Evolutionary conservation across 2,888 invertebrate genomes (phyloP).

Genomic region (Podabrus alpinus): DNA sequence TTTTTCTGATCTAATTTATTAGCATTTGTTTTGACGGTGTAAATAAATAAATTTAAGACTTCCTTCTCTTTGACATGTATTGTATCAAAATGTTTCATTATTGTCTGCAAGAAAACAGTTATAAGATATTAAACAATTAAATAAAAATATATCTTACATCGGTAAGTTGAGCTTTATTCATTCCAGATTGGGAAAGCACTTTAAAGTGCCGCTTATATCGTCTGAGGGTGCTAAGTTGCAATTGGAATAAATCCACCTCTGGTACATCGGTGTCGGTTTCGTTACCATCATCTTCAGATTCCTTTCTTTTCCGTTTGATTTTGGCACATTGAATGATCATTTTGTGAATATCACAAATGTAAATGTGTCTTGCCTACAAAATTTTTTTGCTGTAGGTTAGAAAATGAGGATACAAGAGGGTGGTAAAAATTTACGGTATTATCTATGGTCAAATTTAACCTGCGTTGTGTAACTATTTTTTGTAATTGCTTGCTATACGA

Average conservation of each 20-base stretch:
- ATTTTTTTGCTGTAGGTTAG: neutral
- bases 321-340: conserved; percentile 94
- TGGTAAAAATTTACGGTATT: conserved; percentile 62
- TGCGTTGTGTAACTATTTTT: conserved; percentile 89
- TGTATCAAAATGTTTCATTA: conserved; percentile 94
- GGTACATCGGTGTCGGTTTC: conserved; percentile 91
- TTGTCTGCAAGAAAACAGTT: conserved; percentile 68
- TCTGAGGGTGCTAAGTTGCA: conserved; percentile 92
- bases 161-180: conserved; percentile 93
- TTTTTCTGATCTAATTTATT: conserved; percentile 86
- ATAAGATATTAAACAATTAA: no score
- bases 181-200: conserved; percentile 85
- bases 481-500: conserved; percentile 96
- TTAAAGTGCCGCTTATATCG: conserved; percentile 94
- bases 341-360: conserved; percentile 97
- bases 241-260: conserved; percentile 90
- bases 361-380: conserved; percentile 86
- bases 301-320: conserved; percentile 86
- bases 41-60: conserved; percentile 91
- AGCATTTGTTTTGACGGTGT: conserved; percentile 92
- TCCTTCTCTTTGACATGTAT: conserved; percentile 95
- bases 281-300: conserved; percentile 92
- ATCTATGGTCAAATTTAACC: conserved; percentile 87
- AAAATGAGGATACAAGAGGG: neutral
- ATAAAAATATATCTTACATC: conserved; percentile 72